Percentiles rank a stretch among this genome's conserved stretches.
Evolutionary conservation across 2,797 vertebrate species (phyloP).

Genomic region (Xenentodon cancila): DNA sequence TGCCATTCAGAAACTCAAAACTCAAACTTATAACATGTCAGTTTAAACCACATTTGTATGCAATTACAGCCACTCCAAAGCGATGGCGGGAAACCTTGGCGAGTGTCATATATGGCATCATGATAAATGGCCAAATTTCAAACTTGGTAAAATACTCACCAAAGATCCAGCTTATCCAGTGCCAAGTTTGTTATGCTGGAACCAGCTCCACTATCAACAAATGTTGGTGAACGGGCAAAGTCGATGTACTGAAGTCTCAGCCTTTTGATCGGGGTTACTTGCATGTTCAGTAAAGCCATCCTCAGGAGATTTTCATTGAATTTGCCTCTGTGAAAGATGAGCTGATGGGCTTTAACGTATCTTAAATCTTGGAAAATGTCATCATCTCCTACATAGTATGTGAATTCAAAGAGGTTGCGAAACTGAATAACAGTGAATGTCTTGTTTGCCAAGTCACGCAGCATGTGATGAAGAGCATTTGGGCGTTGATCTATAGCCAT

Average conservation of each 20-base stretch:
- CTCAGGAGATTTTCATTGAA: conserved; percentile 87
- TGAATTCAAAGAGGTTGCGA: conserved; percentile 88
- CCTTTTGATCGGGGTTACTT: conserved; percentile 61
- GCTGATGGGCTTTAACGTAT: conserved; percentile 53
- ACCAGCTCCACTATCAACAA: conserved; percentile 51
- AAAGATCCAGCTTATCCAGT: conserved; percentile 79
- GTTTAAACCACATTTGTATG: too few relatives aligned
- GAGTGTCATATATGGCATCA: background rate
- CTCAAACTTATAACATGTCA: too few relatives aligned
- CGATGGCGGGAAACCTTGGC: too few relatives aligned
- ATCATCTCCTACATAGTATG: conserved; percentile 73
- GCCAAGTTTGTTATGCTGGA: conserved; percentile 71
- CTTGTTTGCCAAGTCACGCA: conserved; percentile 82
- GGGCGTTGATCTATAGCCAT: conserved; percentile 81
- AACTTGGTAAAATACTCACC: conserved; percentile 57
- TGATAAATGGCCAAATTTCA: background rate
- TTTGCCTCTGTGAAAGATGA: conserved; percentile 87
- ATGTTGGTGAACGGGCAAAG: conserved; percentile 84
- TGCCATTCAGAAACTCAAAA: too few relatives aligned
- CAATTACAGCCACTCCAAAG: too few relatives aligned
- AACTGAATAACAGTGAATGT: conserved; percentile 81
- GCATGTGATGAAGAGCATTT: conserved; percentile 67
- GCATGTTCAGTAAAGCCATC: conserved; percentile 81
- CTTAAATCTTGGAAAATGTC: conserved; percentile 83
- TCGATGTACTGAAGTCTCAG: conserved; percentile 84